Evolutionary conservation across 1,140 invertebrate species (phyloP).

Genomic region (Pseudomyrmex pallidus): DNA sequence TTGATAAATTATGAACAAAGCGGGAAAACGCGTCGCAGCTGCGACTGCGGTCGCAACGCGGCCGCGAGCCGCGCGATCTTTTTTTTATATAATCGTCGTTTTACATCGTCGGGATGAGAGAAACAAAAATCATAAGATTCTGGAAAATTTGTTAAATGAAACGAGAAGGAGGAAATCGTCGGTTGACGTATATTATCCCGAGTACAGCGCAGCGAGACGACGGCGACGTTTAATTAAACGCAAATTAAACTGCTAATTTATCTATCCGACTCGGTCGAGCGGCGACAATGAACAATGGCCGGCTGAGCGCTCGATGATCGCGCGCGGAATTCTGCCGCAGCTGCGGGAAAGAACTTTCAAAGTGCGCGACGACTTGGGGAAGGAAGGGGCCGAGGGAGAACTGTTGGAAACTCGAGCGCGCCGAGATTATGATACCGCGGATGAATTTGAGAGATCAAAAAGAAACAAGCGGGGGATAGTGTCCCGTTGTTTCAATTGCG

Average conservation of each 20-base stretch:
- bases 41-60: neutral
- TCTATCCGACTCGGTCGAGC: constrained; percentile 57
- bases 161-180: constrained; percentile 12
- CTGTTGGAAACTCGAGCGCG: constrained; percentile 32
- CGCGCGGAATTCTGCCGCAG: constrained; percentile 53
- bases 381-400: neutral
- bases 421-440: constrained; percentile 44
- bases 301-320: constrained; percentile 50
- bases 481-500: neutral
- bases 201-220: neutral
- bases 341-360: constrained; percentile 66
- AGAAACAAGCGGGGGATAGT: constrained; percentile 23
- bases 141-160: no score
- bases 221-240: constrained; percentile 65
- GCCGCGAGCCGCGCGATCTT: neutral
- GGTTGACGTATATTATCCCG: constrained; percentile 45
- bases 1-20: constrained; percentile 19
- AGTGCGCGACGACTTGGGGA: constrained; percentile 57
- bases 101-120: neutral
- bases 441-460: constrained; percentile 53
- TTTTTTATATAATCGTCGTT: neutral
- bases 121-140: neutral
- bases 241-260: constrained; percentile 69
- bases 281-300: constrained; percentile 56
- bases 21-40: neutral